These are phyloP conservation scores for Rhynchophorus ferrugineus DNA, from an alignment of 1,140 invertebrate species.

Conservation along the genomic window DNA sequence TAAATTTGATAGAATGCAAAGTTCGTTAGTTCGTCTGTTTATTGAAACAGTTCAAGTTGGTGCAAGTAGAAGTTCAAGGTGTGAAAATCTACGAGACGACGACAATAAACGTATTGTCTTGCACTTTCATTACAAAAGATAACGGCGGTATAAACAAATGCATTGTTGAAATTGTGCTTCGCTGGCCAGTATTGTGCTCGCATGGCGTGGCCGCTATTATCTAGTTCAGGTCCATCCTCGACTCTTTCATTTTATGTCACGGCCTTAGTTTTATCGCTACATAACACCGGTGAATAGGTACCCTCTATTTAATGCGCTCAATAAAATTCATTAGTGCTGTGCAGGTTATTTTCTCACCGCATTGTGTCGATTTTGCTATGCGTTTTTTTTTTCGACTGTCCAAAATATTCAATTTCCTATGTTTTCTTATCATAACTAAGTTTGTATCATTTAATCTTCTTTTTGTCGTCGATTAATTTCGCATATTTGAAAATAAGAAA, in stretches of 20 bases:
- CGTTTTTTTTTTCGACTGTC: too few species aligned
- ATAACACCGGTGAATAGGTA: constrained; percentile 15
- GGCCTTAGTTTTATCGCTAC: constrained; percentile 22
- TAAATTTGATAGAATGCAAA: too few species aligned
- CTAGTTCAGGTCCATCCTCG: constrained; percentile 21
- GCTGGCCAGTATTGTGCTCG: constrained; percentile 23
- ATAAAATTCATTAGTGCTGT: constrained; percentile 3
- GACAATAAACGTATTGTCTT: constrained; percentile 24
- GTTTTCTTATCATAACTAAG: too few species aligned
- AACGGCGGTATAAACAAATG: constrained; percentile 23
- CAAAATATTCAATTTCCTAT: too few species aligned
- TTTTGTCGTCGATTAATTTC: too few species aligned
- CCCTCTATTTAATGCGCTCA: constrained; percentile 13
- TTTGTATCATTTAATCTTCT: too few species aligned
- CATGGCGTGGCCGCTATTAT: constrained; percentile 22
- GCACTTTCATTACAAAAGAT: constrained; percentile 26
- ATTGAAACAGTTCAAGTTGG: neutral
- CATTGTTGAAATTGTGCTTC: constrained; percentile 24
- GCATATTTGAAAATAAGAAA: too few species aligned
- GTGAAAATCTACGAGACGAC: constrained; percentile 12
- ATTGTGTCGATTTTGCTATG: too few species aligned
- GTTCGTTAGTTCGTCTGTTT: too few species aligned
- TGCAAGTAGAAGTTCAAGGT: constrained; percentile 13
- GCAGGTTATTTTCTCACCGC: neutral
- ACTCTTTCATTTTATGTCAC: constrained; percentile 22